Conservation (phyloP, 2,113 vertebrate genomes). For the Syngnathus floridae region DNA sequence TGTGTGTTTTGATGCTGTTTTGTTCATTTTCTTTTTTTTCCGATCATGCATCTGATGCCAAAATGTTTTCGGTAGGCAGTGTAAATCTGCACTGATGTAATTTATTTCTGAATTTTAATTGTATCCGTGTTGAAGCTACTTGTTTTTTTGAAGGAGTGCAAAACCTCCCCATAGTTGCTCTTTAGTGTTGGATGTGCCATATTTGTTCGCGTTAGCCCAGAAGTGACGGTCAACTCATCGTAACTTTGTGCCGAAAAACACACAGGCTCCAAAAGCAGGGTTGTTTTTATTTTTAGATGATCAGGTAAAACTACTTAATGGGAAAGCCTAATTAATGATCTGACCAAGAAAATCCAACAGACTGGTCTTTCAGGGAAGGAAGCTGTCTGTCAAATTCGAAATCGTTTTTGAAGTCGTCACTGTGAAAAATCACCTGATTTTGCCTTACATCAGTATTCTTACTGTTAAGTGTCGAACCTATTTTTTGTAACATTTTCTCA, state of each 20-base stretch:
- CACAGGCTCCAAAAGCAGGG: constrained; percentile 27
- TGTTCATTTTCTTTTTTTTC: constrained; percentile 62
- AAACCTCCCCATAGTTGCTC: constrained; percentile 72
- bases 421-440: constrained; percentile 78
- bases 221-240: constrained; percentile 43
- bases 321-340: constrained; percentile 40
- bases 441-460: constrained; percentile 75
- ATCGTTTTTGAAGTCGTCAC: constrained; percentile 69
- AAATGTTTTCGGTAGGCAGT: constrained; percentile 59
- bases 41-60: constrained; percentile 65
- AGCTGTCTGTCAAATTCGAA: constrained; percentile 50
- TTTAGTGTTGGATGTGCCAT: constrained; percentile 60
- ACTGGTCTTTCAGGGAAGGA: constrained; percentile 19
- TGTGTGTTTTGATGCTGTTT: constrained; percentile 59
- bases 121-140: constrained; percentile 51
- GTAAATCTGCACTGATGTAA: constrained; percentile 62
- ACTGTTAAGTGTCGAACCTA: constrained; percentile 71
- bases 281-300: constrained; percentile 29
- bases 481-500: constrained; percentile 68
- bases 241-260: constrained; percentile 23
- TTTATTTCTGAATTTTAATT: constrained; percentile 67
- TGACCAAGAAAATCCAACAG: constrained; percentile 33
- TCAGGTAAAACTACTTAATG: constrained; percentile 54
- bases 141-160: constrained; percentile 65
- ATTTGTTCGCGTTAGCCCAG: constrained; percentile 39